Conservation (phyloP, 2,113 vertebrate species). For the Ursus arctos region DNA sequence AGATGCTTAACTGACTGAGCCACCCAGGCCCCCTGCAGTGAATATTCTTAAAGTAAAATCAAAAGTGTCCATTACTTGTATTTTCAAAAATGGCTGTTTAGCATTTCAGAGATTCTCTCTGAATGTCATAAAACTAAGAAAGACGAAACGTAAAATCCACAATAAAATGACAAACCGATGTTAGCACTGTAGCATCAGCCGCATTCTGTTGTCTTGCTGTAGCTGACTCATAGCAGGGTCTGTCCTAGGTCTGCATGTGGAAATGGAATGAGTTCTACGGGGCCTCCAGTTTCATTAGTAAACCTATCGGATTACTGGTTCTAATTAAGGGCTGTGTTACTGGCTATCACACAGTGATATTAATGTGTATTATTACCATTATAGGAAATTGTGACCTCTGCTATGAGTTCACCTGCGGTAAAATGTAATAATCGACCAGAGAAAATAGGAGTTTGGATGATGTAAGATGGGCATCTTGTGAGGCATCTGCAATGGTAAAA, state of each 20-base stretch:
- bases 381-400: slow-evolving; percentile 74
- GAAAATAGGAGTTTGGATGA: slow-evolving; percentile 55
- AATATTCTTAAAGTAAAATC: slow-evolving; percentile 7
- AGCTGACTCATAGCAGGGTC: not conserved
- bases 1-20: not conserved
- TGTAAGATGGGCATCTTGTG: slow-evolving; percentile 65
- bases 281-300: slow-evolving; percentile 76
- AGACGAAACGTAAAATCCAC: not conserved
- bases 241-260: not conserved
- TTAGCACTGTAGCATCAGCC: not conserved
- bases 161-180: not conserved
- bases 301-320: slow-evolving; percentile 81
- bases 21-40: not conserved
- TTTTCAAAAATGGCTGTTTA: not conserved
- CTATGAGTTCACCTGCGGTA: slow-evolving; percentile 81
- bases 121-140: not conserved
- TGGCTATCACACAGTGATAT: slow-evolving; percentile 75
- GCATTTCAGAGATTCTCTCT: slow-evolving; percentile 48
- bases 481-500: slow-evolving; percentile 53
- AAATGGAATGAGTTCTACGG: slow-evolving; percentile 78
- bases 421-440: slow-evolving; percentile 80
- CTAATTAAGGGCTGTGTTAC: slow-evolving; percentile 81
- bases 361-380: slow-evolving; percentile 81
- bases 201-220: not conserved
- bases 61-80: not conserved